Conservation (phyloP, 2,797 vertebrate species). For the Mustela erminea region DNA sequence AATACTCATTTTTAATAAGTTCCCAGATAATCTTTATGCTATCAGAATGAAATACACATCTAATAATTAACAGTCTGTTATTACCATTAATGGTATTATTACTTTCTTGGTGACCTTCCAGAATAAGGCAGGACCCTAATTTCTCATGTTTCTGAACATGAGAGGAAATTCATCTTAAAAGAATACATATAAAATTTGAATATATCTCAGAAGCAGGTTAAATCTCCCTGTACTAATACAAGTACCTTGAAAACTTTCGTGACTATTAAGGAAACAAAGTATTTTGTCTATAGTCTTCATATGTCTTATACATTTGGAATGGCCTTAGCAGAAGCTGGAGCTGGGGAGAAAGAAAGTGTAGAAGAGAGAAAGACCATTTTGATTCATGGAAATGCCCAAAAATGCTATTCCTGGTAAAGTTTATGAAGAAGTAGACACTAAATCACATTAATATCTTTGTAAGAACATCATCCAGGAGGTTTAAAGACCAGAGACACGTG, state of each 20-base stretch:
- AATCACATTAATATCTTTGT: conserved; percentile 1
- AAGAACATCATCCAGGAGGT: background rate
- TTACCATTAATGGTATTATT: background rate
- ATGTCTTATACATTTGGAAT: background rate
- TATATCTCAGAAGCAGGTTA: background rate
- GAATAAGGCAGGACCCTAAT: background rate
- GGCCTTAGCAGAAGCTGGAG: background rate
- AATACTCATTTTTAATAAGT: background rate
- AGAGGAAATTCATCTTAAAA: background rate
- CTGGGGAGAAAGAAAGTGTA: background rate
- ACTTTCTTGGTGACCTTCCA: background rate
- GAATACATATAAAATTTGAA: background rate
- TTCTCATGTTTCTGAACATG: background rate
- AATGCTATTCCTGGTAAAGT: background rate
- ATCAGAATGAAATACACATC: background rate
- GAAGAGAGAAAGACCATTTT: background rate
- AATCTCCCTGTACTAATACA: background rate
- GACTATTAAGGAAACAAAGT: background rate
- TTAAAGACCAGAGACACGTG: conserved; percentile 38
- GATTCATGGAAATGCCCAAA: background rate
- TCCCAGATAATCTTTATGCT: background rate
- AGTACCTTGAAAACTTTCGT: background rate
- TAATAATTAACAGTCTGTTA: background rate
- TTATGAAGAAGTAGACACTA: conserved; percentile 8
- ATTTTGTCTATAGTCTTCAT: background rate